Base-by-base conservation (phyloP, 1,140 invertebrate species). In the Coelopa frigida region DNA sequence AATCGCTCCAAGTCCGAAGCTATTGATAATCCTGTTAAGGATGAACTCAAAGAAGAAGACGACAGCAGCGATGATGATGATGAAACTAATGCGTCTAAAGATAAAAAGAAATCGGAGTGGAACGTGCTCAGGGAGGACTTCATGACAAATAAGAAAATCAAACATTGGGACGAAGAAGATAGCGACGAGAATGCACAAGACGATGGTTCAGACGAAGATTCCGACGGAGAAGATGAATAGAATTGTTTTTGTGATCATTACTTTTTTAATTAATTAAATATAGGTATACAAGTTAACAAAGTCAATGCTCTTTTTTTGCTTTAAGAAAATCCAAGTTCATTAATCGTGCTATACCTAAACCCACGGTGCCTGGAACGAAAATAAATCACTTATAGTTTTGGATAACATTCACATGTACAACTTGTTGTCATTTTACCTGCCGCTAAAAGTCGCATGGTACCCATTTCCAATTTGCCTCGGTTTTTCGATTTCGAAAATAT, bases 81-180 rank as follows among this genome's bases (percentile, higher is more conserved):
- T 20, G 38, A 45, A 3, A 35, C 24, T 15, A 15, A 24, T 18
- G n/a, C 32, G 11, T n/a, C 26, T 2, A 51, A 52, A 15, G 52
- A 53, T 27, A 58, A 55, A 53, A 58, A 58, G 51, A 70, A 59
- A 50, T 69, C 50, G 74, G 81, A 81, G 74, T 71, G 62, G 62
- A 64, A 73, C 78, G 70, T 76, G 76, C 55, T 80, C 23, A 56
- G 82, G 43, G 87, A 91, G 58, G 87, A 92, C 67, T 94, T 88
- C 62, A 87, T 89, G 78, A 85, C 88, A 77, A 84, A 84, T 55
- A 84, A 87, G 18, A 87, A 86, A 70, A 77, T 91, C 72, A 92
- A 91, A 72, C 87, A 94, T 70, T 94, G 89, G 89, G 86, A 92
- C 65, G 87, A 88, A 70, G 77, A 87, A n/a, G 75, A 49, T 8